Base-by-base conservation (phyloP, 1,140 invertebrate genomes). In the Spodoptera litura region DNA sequence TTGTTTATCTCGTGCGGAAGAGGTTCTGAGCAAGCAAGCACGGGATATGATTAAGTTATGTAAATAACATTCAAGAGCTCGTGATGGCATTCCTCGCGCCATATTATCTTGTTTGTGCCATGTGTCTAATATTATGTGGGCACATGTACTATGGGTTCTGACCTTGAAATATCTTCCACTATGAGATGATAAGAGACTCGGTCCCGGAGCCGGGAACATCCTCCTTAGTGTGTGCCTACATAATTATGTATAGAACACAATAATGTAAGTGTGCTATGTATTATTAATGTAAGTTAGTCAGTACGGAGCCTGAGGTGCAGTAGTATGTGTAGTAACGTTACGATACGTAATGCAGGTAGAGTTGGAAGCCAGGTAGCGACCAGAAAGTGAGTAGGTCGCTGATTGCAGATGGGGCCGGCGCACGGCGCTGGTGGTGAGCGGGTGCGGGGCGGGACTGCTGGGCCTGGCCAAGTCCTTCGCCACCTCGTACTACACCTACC, bases 391-490 rank as follows among this genome's bases (percentile, higher is more conserved):
- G 38, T 44, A 44, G 38, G 38, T 44, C 38, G 38, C 38, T 64
- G 51, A 12, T 55, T 79, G 61, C 71, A 93, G 92, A 76, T 94
- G 85, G 73, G 97, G 97, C 2, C 95, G 97, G 11, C 95, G 96
- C 77, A 94, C 94, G 15, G 95, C 96, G 4, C 88, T 97, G 72
- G 93, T 97, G 35, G 83, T 95, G 73, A 95, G 95, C 44, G 95
- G 96, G 73, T 89, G 95, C 35, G 85, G 95, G 61, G 95, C 96
- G 4, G 95, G 95, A 2, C 81, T 97, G 4, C 91, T 96, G 31
- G 96, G 97, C 2, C 86, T 97, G 31, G 91, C 95, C 58, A 96
- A 96, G 85, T 96, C 96, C 0, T 97, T 97, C 83, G 95, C 96
- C 3, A 92, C 94, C 9, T 96, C 95, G 80, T 97, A 97, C 87